phyloP scores from a whole-genome alignment of 2,888 invertebrate species.

The Noctua fimbriata region DNA sequence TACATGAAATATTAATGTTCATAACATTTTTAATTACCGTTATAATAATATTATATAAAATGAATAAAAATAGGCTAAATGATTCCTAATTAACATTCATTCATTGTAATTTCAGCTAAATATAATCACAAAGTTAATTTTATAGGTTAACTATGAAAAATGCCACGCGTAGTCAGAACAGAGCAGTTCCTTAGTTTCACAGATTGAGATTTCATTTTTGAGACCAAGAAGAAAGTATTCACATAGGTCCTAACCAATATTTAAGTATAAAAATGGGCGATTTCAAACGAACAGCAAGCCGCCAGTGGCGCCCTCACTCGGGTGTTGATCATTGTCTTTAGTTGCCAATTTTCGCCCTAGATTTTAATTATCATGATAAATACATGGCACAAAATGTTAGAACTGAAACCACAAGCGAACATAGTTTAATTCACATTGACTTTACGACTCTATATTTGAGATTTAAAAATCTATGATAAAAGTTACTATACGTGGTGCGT shows the following conservation, averaged over 20 bases:
- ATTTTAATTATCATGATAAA: constrained; percentile 51
- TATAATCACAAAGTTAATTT: constrained; percentile 52
- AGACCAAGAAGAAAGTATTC: constrained; percentile 69
- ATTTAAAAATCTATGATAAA: constrained; percentile 66
- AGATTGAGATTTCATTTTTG: constrained; percentile 65
- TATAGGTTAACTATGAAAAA: constrained; percentile 49
- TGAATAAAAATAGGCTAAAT: constrained; percentile 51
- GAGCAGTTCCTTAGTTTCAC: constrained; percentile 68
- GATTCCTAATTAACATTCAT: constrained; percentile 56
- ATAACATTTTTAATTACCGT: constrained; percentile 46
- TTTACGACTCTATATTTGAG: constrained; percentile 67
- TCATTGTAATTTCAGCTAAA: constrained; percentile 63
- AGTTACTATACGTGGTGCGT: constrained; percentile 67
- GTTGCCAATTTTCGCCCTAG: constrained; percentile 57
- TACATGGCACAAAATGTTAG: constrained; percentile 65
- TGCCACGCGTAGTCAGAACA: constrained; percentile 56
- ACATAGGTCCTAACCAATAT: constrained; percentile 62
- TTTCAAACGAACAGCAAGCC: constrained; percentile 36
- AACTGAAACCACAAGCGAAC: constrained; percentile 63
- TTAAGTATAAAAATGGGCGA: constrained; percentile 60
- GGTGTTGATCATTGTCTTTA: constrained; percentile 31
- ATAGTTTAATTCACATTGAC: constrained; percentile 59
- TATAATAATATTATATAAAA: constrained; percentile 46
- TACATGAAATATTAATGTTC: constrained; percentile 51
- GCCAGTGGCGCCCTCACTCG: constrained; percentile 48